These are phyloP conservation scores for Tenthredo mesomela DNA, from an alignment of 2,888 invertebrate genomes.

Conservation along the genomic window DNA sequence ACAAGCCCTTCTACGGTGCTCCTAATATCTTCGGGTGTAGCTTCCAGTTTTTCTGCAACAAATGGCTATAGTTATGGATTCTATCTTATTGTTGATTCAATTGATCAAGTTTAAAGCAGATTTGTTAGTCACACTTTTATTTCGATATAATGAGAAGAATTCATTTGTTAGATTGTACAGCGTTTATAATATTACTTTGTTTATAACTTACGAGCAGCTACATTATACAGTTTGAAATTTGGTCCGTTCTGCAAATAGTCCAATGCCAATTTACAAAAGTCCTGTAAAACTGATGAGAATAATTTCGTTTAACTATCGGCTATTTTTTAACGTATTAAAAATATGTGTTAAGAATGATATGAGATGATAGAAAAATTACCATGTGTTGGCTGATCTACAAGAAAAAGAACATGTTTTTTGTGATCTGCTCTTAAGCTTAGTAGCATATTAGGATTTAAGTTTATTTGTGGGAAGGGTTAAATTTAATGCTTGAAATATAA, in stretches of 20 bases:
- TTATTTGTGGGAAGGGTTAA: neutral
- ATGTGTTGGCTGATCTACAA: slow-evolving; percentile 79
- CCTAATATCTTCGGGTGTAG: slow-evolving; percentile 80
- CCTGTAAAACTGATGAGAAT: slow-evolving; percentile 81
- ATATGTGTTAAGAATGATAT: slow-evolving; percentile 47
- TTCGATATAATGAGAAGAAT: slow-evolving; percentile 26
- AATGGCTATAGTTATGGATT: slow-evolving; percentile 9
- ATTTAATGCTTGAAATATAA: neutral
- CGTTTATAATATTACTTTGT: neutral
- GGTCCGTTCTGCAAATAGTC: slow-evolving; percentile 85
- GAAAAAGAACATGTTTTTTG: slow-evolving; percentile 80
- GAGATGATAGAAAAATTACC: slow-evolving; percentile 71
- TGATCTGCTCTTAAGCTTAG: slow-evolving; percentile 80
- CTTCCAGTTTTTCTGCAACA: slow-evolving; percentile 82
- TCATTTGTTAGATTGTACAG: neutral
- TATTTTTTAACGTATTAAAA: slow-evolving; percentile 47
- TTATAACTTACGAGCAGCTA: slow-evolving; percentile 81
- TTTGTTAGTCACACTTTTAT: neutral
- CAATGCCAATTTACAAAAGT: slow-evolving; percentile 85
- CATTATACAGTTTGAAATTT: slow-evolving; percentile 82
- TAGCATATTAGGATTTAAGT: slow-evolving; percentile 70
- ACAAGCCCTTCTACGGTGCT: slow-evolving; percentile 86
- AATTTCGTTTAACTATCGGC: slow-evolving; percentile 21
- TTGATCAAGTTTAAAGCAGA: neutral
- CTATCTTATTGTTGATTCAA: neutral